Evolutionary conservation across 1,140 invertebrate species (phyloP).

Genomic region (Drosophila pruinosa): DNA sequence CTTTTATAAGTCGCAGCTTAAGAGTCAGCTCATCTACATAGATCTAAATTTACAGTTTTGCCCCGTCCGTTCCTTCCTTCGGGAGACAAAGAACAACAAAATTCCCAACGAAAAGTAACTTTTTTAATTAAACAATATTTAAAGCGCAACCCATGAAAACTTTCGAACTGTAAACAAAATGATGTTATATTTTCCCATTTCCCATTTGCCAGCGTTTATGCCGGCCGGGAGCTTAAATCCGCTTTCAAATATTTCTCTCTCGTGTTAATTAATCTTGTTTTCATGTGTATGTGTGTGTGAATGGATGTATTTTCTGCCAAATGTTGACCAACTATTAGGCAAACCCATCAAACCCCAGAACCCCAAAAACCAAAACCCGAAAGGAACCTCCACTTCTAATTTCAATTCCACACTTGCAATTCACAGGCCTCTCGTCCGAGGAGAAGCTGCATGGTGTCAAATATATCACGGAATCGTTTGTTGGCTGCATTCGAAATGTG

Average conservation of each 20-base stretch:
- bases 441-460: conserved; percentile 93
- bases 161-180: conserved; percentile 69
- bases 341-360: not conserved
- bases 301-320: not conserved
- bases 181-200: conserved; percentile 31
- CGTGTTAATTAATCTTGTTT: conserved; percentile 76
- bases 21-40: not conserved
- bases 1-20: not conserved
- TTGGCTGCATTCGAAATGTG: conserved; percentile 94
- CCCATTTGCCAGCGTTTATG: not conserved
- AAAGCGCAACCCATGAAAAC: conserved; percentile 55
- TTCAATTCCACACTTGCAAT: conserved; percentile 20
- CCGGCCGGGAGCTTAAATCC: conserved; percentile 41
- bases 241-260: conserved; percentile 63
- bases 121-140: conserved; percentile 77
- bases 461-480: conserved; percentile 95
- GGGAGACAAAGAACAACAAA: conserved; percentile 4
- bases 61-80: not conserved
- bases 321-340: conserved; percentile 32
- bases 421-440: conserved; percentile 90
- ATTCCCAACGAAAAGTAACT: conserved; percentile 43
- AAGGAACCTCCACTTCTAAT: not conserved
- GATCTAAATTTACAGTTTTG: conserved; percentile 3
- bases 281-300: conserved; percentile 17
- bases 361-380: conserved; percentile 6